Evolutionary conservation across 2,797 vertebrate species (phyloP).

Genomic region (Anguilla marmorata): DNA sequence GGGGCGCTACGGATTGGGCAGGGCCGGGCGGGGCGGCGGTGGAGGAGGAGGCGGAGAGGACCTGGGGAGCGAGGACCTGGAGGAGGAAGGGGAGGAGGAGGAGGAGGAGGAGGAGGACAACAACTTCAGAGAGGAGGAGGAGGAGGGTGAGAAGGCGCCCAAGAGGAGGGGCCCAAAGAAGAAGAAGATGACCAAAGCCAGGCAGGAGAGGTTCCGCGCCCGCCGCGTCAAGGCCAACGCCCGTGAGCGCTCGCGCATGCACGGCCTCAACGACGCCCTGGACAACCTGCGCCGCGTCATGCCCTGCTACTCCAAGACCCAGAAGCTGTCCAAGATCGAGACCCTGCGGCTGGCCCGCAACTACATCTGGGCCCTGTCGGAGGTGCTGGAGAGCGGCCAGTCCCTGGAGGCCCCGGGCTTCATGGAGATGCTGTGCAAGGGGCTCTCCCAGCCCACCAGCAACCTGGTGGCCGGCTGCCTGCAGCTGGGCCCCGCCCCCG

Average conservation of each 20-base stretch:
- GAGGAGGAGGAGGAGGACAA: slow-evolving; percentile 78
- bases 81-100: slow-evolving; percentile 76
- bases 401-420: slow-evolving; percentile 87
- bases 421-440: slow-evolving; percentile 95
- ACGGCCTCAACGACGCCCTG: slow-evolving; percentile 91
- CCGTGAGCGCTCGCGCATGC: slow-evolving; percentile 92
- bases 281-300: slow-evolving; percentile 90
- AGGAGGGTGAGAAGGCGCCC: slow-evolving; percentile 79
- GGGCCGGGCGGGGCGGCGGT: slow-evolving; percentile 44
- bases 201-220: slow-evolving; percentile 86
- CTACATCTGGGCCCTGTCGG: slow-evolving; percentile 97
- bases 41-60: slow-evolving; percentile 54
- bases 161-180: slow-evolving; percentile 94
- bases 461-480: slow-evolving; percentile 94
- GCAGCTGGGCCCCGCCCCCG: slow-evolving; percentile 79
- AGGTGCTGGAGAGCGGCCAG: slow-evolving; percentile 89
- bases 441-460: slow-evolving; percentile 94
- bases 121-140: slow-evolving; percentile 58
- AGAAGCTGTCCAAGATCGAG: slow-evolving; percentile 97
- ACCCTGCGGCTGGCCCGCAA: slow-evolving; percentile 91
- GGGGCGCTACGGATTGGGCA: slow-evolving; percentile 63
- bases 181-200: slow-evolving; percentile 98
- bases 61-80: slow-evolving; percentile 77
- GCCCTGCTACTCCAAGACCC: slow-evolving; percentile 98
- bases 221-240: slow-evolving; percentile 91